A percentile compares a stretch with the other conserved stretches of the same genome.
Conservation (phyloP, 2,888 invertebrate species). For the Pachliopta kotzebuea region DNA sequence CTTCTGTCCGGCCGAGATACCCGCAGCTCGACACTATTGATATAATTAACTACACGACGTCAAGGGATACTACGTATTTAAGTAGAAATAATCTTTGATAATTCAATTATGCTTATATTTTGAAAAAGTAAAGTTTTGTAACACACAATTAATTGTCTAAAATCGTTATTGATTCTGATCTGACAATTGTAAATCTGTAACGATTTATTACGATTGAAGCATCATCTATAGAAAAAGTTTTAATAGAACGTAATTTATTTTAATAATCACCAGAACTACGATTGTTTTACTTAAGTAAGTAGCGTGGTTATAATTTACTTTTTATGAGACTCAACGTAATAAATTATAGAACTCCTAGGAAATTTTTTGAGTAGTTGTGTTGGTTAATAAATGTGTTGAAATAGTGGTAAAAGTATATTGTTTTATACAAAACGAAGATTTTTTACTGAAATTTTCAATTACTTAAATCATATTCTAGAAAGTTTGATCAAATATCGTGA, state of each 20-base stretch:
- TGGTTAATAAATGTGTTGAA: no score
- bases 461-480: no score
- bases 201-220: not conserved
- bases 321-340: no score
- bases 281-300: not conserved
- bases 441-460: no score
- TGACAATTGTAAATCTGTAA: not conserved
- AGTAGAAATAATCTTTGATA: conserved; percentile 44
- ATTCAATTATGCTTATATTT: conserved; percentile 29
- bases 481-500: not conserved
- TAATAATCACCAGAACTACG: not conserved
- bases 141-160: not conserved
- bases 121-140: not conserved
- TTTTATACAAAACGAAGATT: no score
- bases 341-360: no score
- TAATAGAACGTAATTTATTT: not conserved
- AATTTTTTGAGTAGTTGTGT: no score
- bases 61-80: conserved; percentile 46
- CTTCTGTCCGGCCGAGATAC: conserved; percentile 28
- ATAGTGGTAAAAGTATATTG: no score
- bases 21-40: conserved; percentile 37
- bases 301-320: not conserved
- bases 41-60: conserved; percentile 55
- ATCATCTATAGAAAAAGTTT: not conserved
- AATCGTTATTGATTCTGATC: not conserved